These are phyloP conservation scores for Propithecus perrieri DNA, from an alignment of 2,797 vertebrate species.

Conservation along the genomic window DNA sequence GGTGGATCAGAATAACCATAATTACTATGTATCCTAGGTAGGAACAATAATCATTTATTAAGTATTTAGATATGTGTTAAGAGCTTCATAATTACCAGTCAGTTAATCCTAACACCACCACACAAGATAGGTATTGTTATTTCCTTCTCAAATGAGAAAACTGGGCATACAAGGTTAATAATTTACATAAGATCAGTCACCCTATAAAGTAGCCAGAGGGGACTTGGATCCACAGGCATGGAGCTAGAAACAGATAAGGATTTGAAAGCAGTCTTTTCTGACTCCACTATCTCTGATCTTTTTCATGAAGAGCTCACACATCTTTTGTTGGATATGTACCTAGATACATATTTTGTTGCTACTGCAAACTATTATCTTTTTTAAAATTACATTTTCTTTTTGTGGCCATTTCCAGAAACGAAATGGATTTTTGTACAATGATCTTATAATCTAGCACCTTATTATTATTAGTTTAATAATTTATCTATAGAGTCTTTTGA, in stretches of 20 bases:
- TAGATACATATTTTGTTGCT: not conserved
- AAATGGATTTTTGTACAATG: not conserved
- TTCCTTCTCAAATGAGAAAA: not conserved
- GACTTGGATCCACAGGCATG: not conserved
- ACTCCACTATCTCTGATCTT: not conserved
- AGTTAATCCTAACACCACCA: not conserved
- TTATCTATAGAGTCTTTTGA: not conserved
- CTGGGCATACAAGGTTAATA: not conserved
- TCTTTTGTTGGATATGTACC: not conserved
- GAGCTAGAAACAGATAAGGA: not conserved
- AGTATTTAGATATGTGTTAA: not conserved
- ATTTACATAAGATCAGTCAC: not conserved
- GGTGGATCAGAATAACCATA: not conserved
- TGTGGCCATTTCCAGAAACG: not conserved
- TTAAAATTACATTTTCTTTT: not conserved
- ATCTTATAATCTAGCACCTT: not conserved
- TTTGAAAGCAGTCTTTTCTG: not conserved
- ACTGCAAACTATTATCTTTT: not conserved
- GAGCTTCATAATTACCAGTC: not conserved
- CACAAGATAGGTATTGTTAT: not conserved
- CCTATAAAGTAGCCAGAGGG: not conserved
- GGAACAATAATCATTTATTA: not conserved
- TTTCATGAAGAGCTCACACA: not conserved
- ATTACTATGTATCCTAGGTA: not conserved
- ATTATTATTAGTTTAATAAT: not conserved